A percentile compares a stretch with the other conserved stretches of the same genome.
These are phyloP conservation scores for Drosophila athabasca DNA, from an alignment of 1,140 invertebrate genomes.

Conservation along the genomic window DNA sequence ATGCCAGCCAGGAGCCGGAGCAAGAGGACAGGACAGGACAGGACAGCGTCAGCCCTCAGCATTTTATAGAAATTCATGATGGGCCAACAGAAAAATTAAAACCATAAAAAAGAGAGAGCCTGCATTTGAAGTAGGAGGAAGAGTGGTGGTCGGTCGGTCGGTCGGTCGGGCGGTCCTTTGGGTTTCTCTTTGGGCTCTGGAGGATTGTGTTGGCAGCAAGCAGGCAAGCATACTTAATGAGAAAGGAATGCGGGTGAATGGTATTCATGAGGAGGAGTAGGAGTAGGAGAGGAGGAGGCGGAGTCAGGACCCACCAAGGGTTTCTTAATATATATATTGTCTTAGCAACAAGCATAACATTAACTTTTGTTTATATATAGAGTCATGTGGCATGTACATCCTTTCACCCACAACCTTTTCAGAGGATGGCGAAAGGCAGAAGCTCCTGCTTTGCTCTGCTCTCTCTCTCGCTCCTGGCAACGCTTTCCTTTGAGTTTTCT, in stretches of 20 bases:
- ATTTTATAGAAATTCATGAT: constrained; percentile 45
- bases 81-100: constrained; percentile 42
- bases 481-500: too few species aligned
- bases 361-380: constrained; percentile 49
- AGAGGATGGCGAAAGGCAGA: neutral
- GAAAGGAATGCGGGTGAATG: constrained; percentile 11
- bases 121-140: constrained; percentile 21
- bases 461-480: too few species aligned
- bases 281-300: too few species aligned
- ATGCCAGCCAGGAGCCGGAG: neutral
- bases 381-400: constrained; percentile 14
- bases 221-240: constrained; percentile 62
- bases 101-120: constrained; percentile 42
- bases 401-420: constrained; percentile 14
- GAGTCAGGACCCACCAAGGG: constrained; percentile 1
- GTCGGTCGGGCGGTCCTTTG: too few species aligned
- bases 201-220: constrained; percentile 8
- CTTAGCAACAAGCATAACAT: constrained; percentile 56
- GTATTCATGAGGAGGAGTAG: neutral
- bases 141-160: neutral
- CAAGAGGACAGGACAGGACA: too few species aligned
- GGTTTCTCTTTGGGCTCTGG: neutral
- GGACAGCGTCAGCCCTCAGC: neutral
- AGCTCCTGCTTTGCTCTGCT: too few species aligned
- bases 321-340: constrained; percentile 40